Conservation (phyloP, 2,113 vertebrate species). For the Hirundichthys speculiger region DNA sequence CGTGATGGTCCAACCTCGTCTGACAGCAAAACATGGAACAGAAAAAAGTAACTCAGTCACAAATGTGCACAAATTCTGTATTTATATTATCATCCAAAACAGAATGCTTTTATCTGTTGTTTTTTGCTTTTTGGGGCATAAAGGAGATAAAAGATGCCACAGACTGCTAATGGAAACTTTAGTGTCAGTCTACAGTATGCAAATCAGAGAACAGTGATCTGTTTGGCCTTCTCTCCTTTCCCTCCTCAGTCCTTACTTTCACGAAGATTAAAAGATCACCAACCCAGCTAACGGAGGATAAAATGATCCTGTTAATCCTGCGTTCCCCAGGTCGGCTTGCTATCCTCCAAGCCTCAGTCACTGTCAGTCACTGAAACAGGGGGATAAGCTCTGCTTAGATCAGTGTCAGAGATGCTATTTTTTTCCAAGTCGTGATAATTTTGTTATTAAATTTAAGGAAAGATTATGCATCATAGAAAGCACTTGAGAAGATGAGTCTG, state of each 20-base stretch:
- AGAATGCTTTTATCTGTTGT: slow-evolving; percentile 10
- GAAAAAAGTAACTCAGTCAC: no score
- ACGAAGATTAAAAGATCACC: slow-evolving; percentile 61
- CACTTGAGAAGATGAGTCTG: not conserved
- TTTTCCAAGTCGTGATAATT: slow-evolving; percentile 11
- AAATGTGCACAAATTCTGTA: not conserved
- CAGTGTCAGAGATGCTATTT: slow-evolving; percentile 4
- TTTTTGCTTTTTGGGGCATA: slow-evolving; percentile 14
- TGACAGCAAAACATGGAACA: no score
- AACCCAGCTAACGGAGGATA: slow-evolving; percentile 36
- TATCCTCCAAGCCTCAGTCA: slow-evolving; percentile 14
- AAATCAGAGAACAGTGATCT: slow-evolving; percentile 59
- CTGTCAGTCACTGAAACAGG: slow-evolving; percentile 35
- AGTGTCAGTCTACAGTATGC: slow-evolving; percentile 51
- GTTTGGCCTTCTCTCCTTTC: slow-evolving; percentile 66
- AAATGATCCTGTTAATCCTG: slow-evolving; percentile 58
- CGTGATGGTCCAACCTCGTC: no score
- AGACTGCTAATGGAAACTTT: slow-evolving; percentile 59
- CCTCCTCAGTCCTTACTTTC: slow-evolving; percentile 37
- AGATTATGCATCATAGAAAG: not conserved
- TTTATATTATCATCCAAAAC: not conserved
- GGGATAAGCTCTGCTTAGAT: slow-evolving; percentile 11
- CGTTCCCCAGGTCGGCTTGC: slow-evolving; percentile 21
- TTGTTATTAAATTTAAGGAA: slow-evolving; percentile 11
- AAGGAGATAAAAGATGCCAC: slow-evolving; percentile 15